phyloP scores from a whole-genome alignment of 2,797 vertebrate species.

The Coccyzus lansbergi region DNA sequence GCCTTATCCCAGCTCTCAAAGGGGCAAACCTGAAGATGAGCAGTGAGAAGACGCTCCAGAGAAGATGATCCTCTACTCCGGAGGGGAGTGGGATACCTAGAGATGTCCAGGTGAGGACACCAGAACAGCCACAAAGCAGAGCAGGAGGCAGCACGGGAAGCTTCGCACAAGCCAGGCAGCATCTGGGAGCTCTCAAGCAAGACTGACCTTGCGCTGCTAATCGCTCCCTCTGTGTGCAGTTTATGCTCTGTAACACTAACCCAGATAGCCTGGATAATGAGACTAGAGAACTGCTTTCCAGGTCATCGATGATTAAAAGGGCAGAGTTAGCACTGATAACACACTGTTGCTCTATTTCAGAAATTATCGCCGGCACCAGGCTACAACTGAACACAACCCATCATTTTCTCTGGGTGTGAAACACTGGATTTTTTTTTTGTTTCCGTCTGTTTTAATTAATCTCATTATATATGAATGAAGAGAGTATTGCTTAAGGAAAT shows the following conservation, averaged over 20 bases:
- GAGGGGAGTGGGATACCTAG: background rate
- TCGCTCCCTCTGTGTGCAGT: background rate
- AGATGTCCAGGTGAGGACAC: background rate
- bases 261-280: background rate
- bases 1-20: background rate
- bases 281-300: background rate
- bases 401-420: background rate
- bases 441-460: background rate
- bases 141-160: background rate
- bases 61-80: background rate
- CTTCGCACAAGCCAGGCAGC: background rate
- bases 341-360: background rate
- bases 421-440: background rate
- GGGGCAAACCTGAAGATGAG: rapidly evolving
- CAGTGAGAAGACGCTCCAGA: background rate
- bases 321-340: background rate
- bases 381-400: background rate
- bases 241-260: background rate
- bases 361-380: rapidly evolving
- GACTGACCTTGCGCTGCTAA: background rate
- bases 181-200: background rate
- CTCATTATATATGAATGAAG: background rate
- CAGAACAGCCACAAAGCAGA: rapidly evolving
- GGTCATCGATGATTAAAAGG: background rate
- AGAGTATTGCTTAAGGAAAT: background rate